Evolutionary conservation across 1,140 invertebrate species (phyloP).

Genomic region (Paracyclopina nana): DNA sequence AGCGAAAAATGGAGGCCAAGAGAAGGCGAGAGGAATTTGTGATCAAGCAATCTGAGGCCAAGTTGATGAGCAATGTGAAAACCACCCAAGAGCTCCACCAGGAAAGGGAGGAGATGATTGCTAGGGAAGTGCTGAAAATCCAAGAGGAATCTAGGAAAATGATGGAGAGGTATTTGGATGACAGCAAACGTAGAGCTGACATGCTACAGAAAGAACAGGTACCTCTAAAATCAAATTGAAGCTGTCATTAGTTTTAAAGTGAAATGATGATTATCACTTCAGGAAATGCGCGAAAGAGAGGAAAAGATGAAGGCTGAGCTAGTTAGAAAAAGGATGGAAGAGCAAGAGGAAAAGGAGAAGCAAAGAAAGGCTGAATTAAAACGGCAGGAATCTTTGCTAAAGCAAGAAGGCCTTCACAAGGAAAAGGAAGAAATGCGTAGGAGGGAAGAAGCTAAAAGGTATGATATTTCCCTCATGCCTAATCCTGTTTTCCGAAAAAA

Average conservation of each 20-base stretch:
- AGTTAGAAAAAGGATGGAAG: background rate
- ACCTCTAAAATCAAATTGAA: background rate
- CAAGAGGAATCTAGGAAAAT: conserved; percentile 12
- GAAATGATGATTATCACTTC: background rate
- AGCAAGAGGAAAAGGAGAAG: conserved; percentile 3
- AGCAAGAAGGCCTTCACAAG: no score
- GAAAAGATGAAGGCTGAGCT: background rate
- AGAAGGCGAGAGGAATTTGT: conserved; percentile 14
- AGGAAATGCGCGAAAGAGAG: background rate
- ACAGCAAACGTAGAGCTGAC: conserved; percentile 1
- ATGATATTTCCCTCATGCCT: conserved; percentile 1
- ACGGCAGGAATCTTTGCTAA: no score
- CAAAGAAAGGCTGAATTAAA: no score
- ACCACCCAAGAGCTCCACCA: conserved; percentile 8
- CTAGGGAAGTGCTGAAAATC: conserved; percentile 4
- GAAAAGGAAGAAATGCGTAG: background rate
- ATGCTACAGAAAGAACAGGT: background rate
- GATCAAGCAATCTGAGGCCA: background rate
- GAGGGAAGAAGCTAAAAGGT: background rate
- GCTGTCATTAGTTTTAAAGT: background rate
- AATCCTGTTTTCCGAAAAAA: conserved; percentile 1
- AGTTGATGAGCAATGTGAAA: conserved; percentile 5
- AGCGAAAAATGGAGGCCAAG: conserved; percentile 11
- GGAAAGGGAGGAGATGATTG: conserved; percentile 15
- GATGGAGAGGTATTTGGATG: conserved; percentile 10